Conservation (phyloP, 1,140 invertebrate species). For the Drosophila ananassae region DNA sequence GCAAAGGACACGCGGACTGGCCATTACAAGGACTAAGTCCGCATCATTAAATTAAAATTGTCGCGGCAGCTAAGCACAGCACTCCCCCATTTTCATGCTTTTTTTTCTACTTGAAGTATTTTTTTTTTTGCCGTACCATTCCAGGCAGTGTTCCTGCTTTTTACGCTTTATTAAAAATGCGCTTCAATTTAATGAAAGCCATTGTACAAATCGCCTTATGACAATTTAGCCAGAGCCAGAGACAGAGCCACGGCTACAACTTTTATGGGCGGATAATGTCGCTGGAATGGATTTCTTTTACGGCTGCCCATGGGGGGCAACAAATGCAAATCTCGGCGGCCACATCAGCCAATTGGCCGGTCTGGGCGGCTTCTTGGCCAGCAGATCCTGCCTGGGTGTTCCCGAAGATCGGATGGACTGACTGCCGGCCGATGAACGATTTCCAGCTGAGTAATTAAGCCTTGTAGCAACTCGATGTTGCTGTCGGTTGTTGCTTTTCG, state of each 20-base stretch:
- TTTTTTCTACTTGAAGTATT: constrained; percentile 51
- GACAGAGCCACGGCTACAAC: constrained; percentile 48
- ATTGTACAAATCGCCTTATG: constrained; percentile 82
- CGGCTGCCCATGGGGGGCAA: constrained; percentile 20
- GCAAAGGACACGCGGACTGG: constrained; percentile 59
- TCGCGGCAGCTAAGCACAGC: constrained; percentile 59
- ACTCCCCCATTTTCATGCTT: constrained; percentile 4
- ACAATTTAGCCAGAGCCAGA: constrained; percentile 66
- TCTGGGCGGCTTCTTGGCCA: background rate
- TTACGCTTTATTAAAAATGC: constrained; percentile 79
- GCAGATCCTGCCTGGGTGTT: constrained; percentile 72
- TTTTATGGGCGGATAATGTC: constrained; percentile 77
- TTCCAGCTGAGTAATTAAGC: constrained; percentile 81
- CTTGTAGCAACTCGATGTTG: constrained; percentile 64
- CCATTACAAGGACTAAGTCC: constrained; percentile 82
- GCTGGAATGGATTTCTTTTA: constrained; percentile 59
- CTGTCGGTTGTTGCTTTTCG: constrained; percentile 20
- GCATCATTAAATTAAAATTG: constrained; percentile 82
- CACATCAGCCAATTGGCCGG: constrained; percentile 48
- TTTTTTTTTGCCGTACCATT: constrained; percentile 16
- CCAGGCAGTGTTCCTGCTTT: constrained; percentile 5
- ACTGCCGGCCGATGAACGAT: constrained; percentile 58
- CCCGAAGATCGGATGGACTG: constrained; percentile 50
- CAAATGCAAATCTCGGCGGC: constrained; percentile 65
- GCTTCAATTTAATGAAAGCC: constrained; percentile 78